Conservation (phyloP, 1,140 invertebrate genomes). For the Bradynema listronoti region DNA sequence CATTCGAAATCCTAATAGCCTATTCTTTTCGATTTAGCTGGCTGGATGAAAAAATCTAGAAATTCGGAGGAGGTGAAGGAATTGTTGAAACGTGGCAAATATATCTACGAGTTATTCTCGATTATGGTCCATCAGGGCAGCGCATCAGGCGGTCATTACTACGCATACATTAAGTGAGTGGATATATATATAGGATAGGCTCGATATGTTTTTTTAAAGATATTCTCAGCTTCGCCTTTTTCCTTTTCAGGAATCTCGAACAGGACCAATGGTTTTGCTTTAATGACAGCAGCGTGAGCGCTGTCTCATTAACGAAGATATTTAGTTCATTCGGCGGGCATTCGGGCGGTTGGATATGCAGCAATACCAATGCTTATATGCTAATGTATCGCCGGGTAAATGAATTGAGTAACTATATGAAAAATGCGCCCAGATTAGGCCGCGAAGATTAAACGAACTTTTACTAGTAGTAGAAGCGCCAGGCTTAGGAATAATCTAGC, state of each 20-base stretch:
- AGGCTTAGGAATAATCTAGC: too few relatives aligned
- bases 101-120: slow-evolving; percentile 79
- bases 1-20: too few relatives aligned
- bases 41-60: slow-evolving; percentile 65
- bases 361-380: slow-evolving; percentile 69
- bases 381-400: slow-evolving; percentile 36
- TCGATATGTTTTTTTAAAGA: not conserved
- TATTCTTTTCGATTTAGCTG: not conserved
- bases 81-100: slow-evolving; percentile 64
- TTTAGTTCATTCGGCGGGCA: slow-evolving; percentile 75
- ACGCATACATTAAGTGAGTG: slow-evolving; percentile 81
- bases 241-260: slow-evolving; percentile 60
- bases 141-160: slow-evolving; percentile 84
- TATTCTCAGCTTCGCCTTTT: not conserved
- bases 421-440: too few relatives aligned
- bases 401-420: too few relatives aligned
- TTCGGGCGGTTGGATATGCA: slow-evolving; percentile 58
- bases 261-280: slow-evolving; percentile 64
- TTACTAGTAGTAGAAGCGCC: too few relatives aligned
- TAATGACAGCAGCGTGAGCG: slow-evolving; percentile 63
- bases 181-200: not conserved
- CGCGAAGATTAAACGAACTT: too few relatives aligned
- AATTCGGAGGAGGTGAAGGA: slow-evolving; percentile 63
- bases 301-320: slow-evolving; percentile 67
- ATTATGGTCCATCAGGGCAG: slow-evolving; percentile 89